Percentiles rank a stretch among this genome's conserved stretches.
These are phyloP conservation scores for Eupithecia insigniata DNA, from an alignment of 2,888 invertebrate genomes.

Conservation along the genomic window DNA sequence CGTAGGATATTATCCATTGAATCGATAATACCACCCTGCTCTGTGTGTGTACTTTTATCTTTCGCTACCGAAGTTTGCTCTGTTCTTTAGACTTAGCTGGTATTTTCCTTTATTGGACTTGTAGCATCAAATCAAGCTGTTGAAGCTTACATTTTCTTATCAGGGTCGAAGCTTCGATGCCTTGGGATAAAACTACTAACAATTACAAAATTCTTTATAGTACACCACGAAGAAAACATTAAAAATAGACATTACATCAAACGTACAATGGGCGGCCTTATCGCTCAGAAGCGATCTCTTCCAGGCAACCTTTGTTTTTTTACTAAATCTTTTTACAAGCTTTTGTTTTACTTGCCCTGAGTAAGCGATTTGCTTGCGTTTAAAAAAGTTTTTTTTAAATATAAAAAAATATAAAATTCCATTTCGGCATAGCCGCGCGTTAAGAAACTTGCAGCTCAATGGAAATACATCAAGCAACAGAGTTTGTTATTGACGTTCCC, in stretches of 20 bases:
- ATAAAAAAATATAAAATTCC: too few relatives aligned
- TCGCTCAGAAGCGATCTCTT: too few relatives aligned
- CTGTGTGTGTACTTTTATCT: constrained; percentile 15
- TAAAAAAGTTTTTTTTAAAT: too few relatives aligned
- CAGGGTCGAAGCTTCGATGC: background rate
- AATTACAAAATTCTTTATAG: too few relatives aligned
- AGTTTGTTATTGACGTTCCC: background rate
- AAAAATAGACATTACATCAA: too few relatives aligned
- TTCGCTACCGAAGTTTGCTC: constrained; percentile 7
- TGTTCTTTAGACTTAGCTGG: constrained; percentile 3
- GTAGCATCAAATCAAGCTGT: background rate
- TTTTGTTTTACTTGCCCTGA: too few relatives aligned
- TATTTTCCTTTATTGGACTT: constrained; percentile 5
- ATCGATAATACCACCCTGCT: constrained; percentile 35
- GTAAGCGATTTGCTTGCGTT: too few relatives aligned
- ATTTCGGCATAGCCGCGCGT: too few relatives aligned
- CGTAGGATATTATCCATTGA: constrained; percentile 37
- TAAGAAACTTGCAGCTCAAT: background rate
- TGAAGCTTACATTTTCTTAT: background rate
- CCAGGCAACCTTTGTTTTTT: too few relatives aligned
- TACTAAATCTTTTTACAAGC: too few relatives aligned
- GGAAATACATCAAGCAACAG: background rate
- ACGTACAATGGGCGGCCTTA: too few relatives aligned
- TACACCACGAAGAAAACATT: too few relatives aligned
- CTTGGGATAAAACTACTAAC: background rate